Percentiles rank a stretch among this genome's conserved stretches.
phyloP scores from a whole-genome alignment of 2,113 vertebrate species.

The Rhipidura dahli region DNA sequence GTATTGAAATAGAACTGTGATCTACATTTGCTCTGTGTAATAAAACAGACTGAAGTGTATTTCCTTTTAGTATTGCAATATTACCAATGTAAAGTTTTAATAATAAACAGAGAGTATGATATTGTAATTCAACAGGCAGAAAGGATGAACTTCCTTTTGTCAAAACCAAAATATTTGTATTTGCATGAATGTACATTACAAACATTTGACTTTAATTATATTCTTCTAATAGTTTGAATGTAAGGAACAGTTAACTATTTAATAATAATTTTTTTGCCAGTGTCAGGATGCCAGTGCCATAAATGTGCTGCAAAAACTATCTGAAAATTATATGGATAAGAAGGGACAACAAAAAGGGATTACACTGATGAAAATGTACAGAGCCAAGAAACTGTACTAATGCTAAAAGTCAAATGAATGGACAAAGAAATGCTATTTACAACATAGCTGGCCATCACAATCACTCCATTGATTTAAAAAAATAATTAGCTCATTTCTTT shows the following conservation, averaged over 20 bases:
- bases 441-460: constrained; percentile 43
- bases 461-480: constrained; percentile 40
- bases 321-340: not conserved
- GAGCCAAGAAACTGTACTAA: constrained; percentile 17
- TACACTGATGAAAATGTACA: not conserved
- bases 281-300: not conserved
- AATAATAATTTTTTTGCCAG: not conserved
- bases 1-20: not conserved
- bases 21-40: not conserved
- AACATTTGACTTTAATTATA: not conserved
- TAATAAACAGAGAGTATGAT: not conserved
- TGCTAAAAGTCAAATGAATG: constrained; percentile 58
- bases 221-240: not conserved
- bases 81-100: not conserved
- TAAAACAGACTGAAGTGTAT: not conserved
- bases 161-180: not conserved
- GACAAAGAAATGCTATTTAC: constrained; percentile 61
- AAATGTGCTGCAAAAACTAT: not conserved
- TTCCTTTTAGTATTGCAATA: not conserved
- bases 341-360: not conserved
- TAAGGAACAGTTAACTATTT: not conserved
- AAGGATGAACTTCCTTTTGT: not conserved
- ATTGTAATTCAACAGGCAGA: not conserved
- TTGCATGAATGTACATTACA: not conserved
- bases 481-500: constrained; percentile 19